Conservation (phyloP, 2,113 vertebrate species). For the Ondatra zibethicus region DNA sequence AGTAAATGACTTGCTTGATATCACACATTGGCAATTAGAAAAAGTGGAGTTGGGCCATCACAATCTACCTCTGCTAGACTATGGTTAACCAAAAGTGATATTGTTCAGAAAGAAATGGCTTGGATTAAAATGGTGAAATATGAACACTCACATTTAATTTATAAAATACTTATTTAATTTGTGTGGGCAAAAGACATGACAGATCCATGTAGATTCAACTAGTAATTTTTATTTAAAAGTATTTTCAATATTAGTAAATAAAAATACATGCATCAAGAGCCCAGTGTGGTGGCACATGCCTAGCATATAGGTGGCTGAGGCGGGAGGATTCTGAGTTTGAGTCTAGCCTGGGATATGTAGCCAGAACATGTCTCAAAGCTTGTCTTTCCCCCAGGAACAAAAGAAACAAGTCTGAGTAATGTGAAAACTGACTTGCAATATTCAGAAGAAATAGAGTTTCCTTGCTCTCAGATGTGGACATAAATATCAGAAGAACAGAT, state of each 20-base stretch:
- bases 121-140: neutral
- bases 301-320: neutral
- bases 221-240: neutral
- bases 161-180: neutral
- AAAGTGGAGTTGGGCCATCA: neutral
- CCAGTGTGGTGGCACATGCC: neutral
- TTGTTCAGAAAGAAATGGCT: neutral
- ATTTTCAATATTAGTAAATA: neutral
- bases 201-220: neutral
- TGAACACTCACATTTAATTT: neutral
- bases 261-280: neutral
- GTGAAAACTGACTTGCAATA: neutral
- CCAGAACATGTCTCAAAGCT: neutral
- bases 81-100: neutral
- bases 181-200: neutral
- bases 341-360: too few relatives aligned
- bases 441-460: neutral
- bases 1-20: neutral
- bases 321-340: neutral
- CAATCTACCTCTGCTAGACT: neutral
- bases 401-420: neutral
- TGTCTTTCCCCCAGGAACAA: too few relatives aligned
- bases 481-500: neutral
- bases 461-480: neutral
- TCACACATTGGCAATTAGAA: neutral